Evolutionary conservation across 1,140 invertebrate genomes (phyloP).

Genomic region (Andricus grossulariae): DNA sequence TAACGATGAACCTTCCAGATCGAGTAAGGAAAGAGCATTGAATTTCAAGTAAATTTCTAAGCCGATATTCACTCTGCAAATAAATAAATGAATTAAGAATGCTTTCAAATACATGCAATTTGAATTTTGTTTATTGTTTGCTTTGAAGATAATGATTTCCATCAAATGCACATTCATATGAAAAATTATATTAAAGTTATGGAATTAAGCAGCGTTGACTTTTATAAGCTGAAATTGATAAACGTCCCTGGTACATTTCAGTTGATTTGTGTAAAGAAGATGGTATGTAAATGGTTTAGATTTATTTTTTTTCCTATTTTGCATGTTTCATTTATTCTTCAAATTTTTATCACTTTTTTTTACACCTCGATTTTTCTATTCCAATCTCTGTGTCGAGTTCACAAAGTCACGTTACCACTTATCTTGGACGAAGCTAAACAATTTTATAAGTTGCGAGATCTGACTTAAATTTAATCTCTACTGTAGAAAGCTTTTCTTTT

Average conservation of each 20-base stretch:
- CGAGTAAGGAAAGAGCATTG: background rate
- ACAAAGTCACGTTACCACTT: constrained; percentile 9
- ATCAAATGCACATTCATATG: background rate
- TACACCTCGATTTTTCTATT: background rate
- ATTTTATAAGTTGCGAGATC: background rate
- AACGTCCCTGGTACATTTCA: constrained; percentile 68
- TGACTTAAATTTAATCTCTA: too few relatives aligned
- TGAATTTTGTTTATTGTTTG: too few relatives aligned
- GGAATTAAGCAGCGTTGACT: constrained; percentile 23
- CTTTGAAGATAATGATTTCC: background rate
- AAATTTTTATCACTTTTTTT: constrained; percentile 40
- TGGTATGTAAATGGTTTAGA: constrained; percentile 70
- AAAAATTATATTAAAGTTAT: background rate
- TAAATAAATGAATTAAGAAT: background rate
- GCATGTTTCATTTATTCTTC: constrained; percentile 63
- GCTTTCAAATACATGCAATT: too few relatives aligned
- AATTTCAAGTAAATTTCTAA: constrained; percentile 3
- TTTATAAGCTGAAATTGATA: constrained; percentile 54
- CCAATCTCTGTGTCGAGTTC: constrained; percentile 30
- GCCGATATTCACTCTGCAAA: background rate
- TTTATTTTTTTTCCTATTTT: constrained; percentile 66
- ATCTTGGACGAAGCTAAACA: background rate
- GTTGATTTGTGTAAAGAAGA: constrained; percentile 73
- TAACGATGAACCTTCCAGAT: background rate
- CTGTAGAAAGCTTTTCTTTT: too few relatives aligned